Percentiles rank a stretch among this genome's conserved stretches.
phyloP scores from a whole-genome alignment of 2,797 vertebrate genomes.

The Rallus crepitans region DNA sequence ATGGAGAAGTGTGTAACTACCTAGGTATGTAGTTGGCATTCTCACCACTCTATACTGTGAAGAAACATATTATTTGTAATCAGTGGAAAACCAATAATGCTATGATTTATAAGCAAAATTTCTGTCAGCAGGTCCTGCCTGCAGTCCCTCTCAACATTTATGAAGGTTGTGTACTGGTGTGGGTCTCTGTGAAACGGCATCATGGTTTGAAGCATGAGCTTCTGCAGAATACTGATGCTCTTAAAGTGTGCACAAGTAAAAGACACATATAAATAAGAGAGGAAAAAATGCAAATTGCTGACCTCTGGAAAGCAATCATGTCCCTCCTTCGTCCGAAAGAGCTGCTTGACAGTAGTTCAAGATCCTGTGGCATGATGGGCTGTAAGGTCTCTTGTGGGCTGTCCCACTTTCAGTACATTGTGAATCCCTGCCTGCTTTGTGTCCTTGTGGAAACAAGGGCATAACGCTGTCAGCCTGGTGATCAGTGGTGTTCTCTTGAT shows the following conservation, averaged over 20 bases:
- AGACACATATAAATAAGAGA: neutral
- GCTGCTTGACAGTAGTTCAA: neutral
- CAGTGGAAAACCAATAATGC: neutral
- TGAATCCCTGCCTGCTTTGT: neutral
- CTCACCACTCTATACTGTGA: too few species aligned
- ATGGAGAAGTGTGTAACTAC: neutral
- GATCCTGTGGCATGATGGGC: neutral
- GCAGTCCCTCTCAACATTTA: neutral
- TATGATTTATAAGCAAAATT: neutral
- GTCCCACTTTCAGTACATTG: neutral
- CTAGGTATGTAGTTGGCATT: neutral
- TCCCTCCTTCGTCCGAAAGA: neutral
- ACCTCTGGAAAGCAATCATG: accelerated
- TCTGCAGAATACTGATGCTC: neutral
- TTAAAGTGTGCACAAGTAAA: neutral
- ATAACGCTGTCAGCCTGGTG: neutral
- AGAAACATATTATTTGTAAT: neutral
- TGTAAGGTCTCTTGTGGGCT: neutral
- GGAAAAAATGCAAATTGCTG: neutral
- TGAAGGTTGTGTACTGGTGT: neutral
- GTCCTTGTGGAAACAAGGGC: slow-evolving; percentile 13
- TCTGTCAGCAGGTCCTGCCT: neutral
- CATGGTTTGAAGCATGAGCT: neutral
- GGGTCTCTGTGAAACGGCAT: neutral
- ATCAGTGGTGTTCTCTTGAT: neutral